Percentiles rank a stretch among this genome's conserved stretches.
phyloP scores from a whole-genome alignment of 2,797 vertebrate genomes.

The Mormyrus proboscirostris region DNA sequence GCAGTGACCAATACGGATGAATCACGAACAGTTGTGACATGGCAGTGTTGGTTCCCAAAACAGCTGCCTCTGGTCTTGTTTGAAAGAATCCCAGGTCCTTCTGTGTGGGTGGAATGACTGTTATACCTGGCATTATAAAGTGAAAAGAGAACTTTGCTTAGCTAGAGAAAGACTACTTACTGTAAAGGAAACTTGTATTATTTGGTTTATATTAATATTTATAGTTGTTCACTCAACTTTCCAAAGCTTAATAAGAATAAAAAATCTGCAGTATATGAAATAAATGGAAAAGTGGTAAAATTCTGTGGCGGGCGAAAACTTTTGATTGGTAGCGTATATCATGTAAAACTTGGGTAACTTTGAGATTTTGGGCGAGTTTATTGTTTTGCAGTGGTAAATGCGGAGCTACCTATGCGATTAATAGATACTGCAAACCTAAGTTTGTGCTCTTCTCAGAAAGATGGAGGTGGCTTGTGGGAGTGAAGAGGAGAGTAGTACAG shows the following conservation, averaged over 20 bases:
- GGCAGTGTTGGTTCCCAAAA: not conserved
- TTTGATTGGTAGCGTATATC: not conserved
- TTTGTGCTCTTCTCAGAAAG: conserved; percentile 4
- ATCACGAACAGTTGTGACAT: not conserved
- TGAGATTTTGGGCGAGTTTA: not conserved
- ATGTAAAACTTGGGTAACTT: not conserved
- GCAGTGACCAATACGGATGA: not conserved
- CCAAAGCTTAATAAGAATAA: not conserved
- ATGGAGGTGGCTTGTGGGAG: not conserved
- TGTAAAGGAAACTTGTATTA: not conserved
- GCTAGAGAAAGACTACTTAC: not conserved
- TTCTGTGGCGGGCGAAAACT: not conserved
- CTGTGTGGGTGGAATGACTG: not conserved
- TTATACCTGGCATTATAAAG: conserved; percentile 5
- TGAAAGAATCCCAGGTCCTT: not conserved
- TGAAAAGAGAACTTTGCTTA: not conserved
- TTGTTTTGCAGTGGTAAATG: not conserved
- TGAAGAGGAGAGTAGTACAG: conserved; percentile 6
- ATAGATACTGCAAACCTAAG: not conserved
- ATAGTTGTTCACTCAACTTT: not conserved
- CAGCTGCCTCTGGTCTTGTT: not conserved
- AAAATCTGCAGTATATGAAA: not conserved
- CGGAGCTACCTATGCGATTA: conserved; percentile 11
- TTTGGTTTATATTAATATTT: not conserved
- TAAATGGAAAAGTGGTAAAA: not conserved